These are phyloP conservation scores for Cylloceria caligata DNA, from an alignment of 2,888 invertebrate species.

Conservation along the genomic window DNA sequence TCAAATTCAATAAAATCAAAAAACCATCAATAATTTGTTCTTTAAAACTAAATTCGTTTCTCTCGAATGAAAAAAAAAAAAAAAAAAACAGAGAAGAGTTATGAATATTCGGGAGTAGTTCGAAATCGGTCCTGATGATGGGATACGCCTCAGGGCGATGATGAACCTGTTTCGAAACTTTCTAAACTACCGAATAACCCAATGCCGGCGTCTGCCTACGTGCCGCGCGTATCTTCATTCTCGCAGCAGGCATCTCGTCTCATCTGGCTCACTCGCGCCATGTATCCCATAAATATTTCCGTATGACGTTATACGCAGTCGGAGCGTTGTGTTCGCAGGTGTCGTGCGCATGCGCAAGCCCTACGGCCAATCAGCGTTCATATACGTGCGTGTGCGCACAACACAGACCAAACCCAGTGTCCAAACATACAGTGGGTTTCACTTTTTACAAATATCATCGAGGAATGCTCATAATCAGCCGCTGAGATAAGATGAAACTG, in stretches of 20 bases:
- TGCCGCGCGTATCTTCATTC: conserved; percentile 44
- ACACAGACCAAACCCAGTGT: conserved; percentile 17
- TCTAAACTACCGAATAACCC: conserved; percentile 76
- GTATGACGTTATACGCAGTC: conserved; percentile 6
- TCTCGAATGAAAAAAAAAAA: not conserved
- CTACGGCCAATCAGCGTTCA: conserved; percentile 12
- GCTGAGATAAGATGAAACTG: conserved; percentile 4
- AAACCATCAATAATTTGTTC: not conserved
- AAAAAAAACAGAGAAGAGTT: not conserved
- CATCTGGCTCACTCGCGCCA: conserved; percentile 6
- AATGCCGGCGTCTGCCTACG: conserved; percentile 23
- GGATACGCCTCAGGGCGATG: conserved; percentile 65
- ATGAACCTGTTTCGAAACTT: conserved; percentile 75
- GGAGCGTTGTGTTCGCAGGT: conserved; percentile 22
- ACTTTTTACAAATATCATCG: conserved; percentile 74
- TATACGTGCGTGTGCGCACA: conserved; percentile 19
- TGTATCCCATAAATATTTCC: conserved; percentile 65
- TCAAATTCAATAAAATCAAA: not conserved
- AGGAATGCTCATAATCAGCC: not conserved
- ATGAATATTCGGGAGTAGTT: not conserved
- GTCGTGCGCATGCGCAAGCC: conserved; percentile 5
- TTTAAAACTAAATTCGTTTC: not conserved
- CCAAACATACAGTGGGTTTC: conserved; percentile 67
- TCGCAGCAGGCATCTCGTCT: conserved; percentile 17
- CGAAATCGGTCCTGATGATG: conserved; percentile 33